Conservation (phyloP, 2,113 vertebrate species). For the Mystacornis crossleyi region DNA sequence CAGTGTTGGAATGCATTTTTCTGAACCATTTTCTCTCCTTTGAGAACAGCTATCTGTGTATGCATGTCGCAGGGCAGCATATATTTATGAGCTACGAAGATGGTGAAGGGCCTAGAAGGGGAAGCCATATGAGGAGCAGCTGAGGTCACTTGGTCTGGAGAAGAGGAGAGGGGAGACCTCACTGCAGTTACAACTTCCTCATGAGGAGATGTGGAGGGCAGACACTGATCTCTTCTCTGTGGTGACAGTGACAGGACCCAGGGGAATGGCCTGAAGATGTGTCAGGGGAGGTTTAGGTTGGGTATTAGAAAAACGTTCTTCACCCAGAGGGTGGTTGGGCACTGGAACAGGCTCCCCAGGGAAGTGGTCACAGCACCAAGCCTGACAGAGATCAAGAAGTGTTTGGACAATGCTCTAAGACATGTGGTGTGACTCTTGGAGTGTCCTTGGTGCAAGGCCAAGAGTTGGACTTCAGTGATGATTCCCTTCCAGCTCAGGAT, state of each 20-base stretch:
- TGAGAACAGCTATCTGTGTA: background rate
- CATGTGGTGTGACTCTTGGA: background rate
- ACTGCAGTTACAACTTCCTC: accelerated
- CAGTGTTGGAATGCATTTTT: background rate
- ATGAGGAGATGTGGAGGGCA: accelerated
- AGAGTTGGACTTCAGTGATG: background rate
- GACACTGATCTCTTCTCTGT: background rate
- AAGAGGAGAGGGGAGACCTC: background rate
- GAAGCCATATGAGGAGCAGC: accelerated
- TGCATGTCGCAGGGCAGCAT: background rate
- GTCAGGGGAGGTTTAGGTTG: background rate
- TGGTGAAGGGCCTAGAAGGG: background rate
- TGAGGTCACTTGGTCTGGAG: background rate
- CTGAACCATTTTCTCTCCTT: background rate
- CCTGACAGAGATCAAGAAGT: background rate
- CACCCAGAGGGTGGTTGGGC: background rate
- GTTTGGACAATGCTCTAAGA: background rate
- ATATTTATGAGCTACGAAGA: background rate
- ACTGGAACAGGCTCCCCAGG: background rate
- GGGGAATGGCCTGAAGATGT: too few species aligned
- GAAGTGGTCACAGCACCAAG: background rate
- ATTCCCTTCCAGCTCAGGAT: background rate
- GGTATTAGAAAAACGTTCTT: background rate
- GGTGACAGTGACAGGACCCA: accelerated
- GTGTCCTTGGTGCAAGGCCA: background rate